phyloP scores from a whole-genome alignment of 1,140 invertebrate genomes.

The Prorops nasuta region DNA sequence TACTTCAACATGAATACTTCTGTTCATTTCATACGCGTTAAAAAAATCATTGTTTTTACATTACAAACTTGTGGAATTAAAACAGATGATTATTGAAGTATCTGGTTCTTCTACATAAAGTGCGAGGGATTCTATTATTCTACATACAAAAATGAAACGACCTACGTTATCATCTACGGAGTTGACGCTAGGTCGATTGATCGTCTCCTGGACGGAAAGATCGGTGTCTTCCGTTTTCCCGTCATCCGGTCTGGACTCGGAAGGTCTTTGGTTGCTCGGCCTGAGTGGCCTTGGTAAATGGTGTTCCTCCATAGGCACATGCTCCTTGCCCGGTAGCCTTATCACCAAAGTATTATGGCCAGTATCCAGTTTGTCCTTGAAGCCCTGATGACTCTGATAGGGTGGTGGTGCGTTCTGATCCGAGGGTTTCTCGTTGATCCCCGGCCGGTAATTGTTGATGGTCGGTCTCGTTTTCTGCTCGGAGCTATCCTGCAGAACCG shows the following conservation, averaged over 20 bases:
- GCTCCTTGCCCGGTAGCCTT: conserved; percentile 45
- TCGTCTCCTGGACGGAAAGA: conserved; percentile 42
- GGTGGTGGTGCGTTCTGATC: conserved; percentile 11
- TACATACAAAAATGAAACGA: too few species aligned
- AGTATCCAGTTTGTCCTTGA: conserved; percentile 46
- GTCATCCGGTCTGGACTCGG: conserved; percentile 38
- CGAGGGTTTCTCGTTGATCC: conserved; percentile 14
- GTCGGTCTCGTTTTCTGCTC: conserved; percentile 37
- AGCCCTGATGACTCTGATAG: conserved; percentile 20
- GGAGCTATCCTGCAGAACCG: not conserved
- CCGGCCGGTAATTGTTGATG: conserved; percentile 15
- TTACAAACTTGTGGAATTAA: too few species aligned
- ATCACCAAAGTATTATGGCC: conserved; percentile 37
- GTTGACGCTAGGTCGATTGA: conserved; percentile 45
- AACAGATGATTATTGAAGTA: too few species aligned
- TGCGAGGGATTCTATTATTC: too few species aligned
- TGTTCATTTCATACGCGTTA: too few species aligned
- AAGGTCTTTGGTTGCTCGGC: conserved; percentile 36
- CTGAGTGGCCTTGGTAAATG: conserved; percentile 29
- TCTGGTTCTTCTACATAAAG: too few species aligned
- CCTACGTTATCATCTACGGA: conserved; percentile 42
- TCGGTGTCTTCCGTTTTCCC: conserved; percentile 35
- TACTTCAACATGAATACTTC: too few species aligned
- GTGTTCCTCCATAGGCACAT: conserved; percentile 26
- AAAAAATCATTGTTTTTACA: too few species aligned